Base-by-base conservation (phyloP, 2,888 invertebrate genomes). In the Microplitis deprimator region DNA sequence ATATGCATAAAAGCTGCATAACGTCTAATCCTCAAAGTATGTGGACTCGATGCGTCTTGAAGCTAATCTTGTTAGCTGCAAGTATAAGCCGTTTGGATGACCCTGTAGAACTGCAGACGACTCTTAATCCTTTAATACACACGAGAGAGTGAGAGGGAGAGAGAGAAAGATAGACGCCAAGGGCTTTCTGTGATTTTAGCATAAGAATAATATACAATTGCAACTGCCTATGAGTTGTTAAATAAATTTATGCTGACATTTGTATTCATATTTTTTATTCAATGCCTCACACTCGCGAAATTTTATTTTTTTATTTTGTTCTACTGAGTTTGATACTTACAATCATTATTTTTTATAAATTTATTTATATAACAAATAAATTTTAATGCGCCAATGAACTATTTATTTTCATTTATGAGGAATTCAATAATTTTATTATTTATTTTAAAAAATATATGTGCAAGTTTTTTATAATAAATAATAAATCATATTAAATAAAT, bases 31-130 rank as follows among this genome's bases (percentile, higher is more conserved):
- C 89, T 86, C 84, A 83, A 85, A 84, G 87, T 88, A 89, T 89
- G 89, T 87, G 86, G 86, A 87, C 85, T 85, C 85, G 86, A 84
- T 50, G 50, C 87, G 86, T 87, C 88, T 89, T 89, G 87, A 86
- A 64, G 88, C 89, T 89, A 88, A 89, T 89, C 89, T 89, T 89
- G 89, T 89, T 89, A 89, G 89, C 84, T 70, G 83, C 84, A 85
- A 74, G 59, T 75, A 71, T 86, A 87, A 88, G 88, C 87, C 87
- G 67, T 86, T 84, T 84, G 85, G 87, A 87, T 88, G 87, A 89
- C 87, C 87, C 87, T 85, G 84, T 82, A 81, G 64, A 73, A 62
- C 68, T 79, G 73, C 73, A 80, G 65, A 83, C 83, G 84, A 86
- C 86, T 89, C 88, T 88, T 89, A 89, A 89, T 89, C 88, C 88